phyloP scores from a whole-genome alignment of 2,888 invertebrate species.

The Patella ulyssiponensis region DNA sequence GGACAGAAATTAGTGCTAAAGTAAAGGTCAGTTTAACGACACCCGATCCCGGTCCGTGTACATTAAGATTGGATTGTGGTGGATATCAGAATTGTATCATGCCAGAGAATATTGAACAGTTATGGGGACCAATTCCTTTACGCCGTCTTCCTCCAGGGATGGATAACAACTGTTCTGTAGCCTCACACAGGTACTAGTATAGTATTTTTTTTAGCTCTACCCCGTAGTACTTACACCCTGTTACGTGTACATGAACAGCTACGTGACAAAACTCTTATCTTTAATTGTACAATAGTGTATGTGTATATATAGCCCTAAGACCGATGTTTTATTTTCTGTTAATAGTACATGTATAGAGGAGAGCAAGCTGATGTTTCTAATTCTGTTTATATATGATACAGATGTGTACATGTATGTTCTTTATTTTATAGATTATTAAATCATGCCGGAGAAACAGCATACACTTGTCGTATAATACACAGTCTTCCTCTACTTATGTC shows the following conservation, averaged over 20 bases:
- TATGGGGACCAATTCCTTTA: conserved; percentile 71
- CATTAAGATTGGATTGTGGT: conserved; percentile 64
- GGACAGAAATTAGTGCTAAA: conserved; percentile 24
- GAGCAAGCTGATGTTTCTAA: no score
- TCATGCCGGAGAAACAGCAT: conserved; percentile 60
- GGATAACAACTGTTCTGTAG: conserved; percentile 68
- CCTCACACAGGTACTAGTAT: conserved; percentile 62
- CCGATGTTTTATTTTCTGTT: no score
- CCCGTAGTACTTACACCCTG: no score
- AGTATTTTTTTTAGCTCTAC: no score
- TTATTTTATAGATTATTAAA: conserved; percentile 56
- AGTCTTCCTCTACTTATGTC: conserved; percentile 73
- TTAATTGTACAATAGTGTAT: no score
- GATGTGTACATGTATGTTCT: conserved; percentile 11
- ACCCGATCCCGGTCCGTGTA: conserved; percentile 49
- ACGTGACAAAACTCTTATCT: no score
- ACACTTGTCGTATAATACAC: conserved; percentile 73
- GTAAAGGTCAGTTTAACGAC: conserved; percentile 39
- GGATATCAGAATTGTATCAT: conserved; percentile 69
- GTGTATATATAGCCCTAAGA: no score
- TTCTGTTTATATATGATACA: no score
- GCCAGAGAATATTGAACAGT: conserved; percentile 65
- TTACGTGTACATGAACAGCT: no score
- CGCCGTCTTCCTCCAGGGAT: conserved; percentile 62
- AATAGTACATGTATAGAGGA: no score